Base-by-base conservation (phyloP, 2,888 invertebrate genomes). In the Tetragonula carbonaria region DNA sequence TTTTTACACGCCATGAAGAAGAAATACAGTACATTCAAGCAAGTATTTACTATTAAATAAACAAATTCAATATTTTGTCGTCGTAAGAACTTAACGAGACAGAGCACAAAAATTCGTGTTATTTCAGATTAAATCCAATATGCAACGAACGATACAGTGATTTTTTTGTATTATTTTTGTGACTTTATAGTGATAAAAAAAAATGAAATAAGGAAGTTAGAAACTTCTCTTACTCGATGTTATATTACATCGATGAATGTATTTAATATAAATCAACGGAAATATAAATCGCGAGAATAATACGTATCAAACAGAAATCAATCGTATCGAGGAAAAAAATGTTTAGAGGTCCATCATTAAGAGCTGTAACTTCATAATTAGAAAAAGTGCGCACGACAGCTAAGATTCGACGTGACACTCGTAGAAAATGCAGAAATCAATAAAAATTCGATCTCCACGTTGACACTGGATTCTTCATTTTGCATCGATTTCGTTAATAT, bases 151-250 rank as follows among this genome's bases (percentile, higher is more conserved):
- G 65, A 28, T 33, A 45, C 51, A 23, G 53, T 73, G 14, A 66
- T n/a, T n/a, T n/a, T n/a, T n/a, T n/a, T n/a, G n/a, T 62, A 33
- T 38, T 79, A 78, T 82, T 79, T 70, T 74, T 73, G 74, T 57
- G 57, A 63, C 18, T n/a, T 73, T 5, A 59, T 53, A 68, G 16
- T 51, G 53, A 70, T 50, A 68, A 70, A 67, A 50, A 70, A 67
- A 50, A 78, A 50, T 33, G 50, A 55, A 28, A 53, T 18, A 59
- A 73, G 53, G 50, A 33, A 38, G 18, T 59, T 78, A 14, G 14
- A 45, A 66, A n/a, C n/a, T 50, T 65, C 28, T 16, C 55, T 13
- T 45, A 8, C 8, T 45, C 11, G 8, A 45, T 3, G 33, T 33
- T 33, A 33, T 33, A 3, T 33, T 8, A 45, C 11, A 13, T 14